phyloP scores from a whole-genome alignment of 2,797 vertebrate species.

The Poecilia gillii region DNA sequence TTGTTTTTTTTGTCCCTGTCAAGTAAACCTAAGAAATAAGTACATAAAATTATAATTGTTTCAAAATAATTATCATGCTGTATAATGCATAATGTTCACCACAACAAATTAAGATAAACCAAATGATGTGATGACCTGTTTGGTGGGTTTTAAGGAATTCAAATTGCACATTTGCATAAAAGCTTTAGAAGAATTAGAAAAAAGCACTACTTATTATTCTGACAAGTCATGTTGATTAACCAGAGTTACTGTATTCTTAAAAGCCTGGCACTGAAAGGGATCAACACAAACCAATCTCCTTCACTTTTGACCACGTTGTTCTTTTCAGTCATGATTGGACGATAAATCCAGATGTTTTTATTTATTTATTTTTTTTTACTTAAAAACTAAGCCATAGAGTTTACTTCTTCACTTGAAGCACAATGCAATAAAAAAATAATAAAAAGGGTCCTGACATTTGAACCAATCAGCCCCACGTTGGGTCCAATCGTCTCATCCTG shows the following conservation, averaged over 20 bases:
- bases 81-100: neutral
- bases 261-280: constrained; percentile 12
- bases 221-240: constrained; percentile 41
- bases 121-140: neutral
- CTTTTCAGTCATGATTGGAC: neutral
- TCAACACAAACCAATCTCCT: constrained; percentile 25
- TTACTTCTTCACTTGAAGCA: neutral
- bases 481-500: constrained; percentile 18
- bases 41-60: too few relatives aligned
- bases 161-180: neutral
- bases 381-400: neutral
- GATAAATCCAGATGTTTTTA: neutral
- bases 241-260: neutral
- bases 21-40: too few relatives aligned
- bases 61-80: too few relatives aligned
- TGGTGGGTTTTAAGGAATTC: neutral
- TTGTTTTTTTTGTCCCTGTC: too few relatives aligned
- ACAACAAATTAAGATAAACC: neutral
- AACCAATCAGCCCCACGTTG: constrained; percentile 43
- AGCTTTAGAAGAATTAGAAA: neutral
- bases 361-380: neutral
- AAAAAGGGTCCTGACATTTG: neutral
- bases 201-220: neutral
- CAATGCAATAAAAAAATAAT: neutral
- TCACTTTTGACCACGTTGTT: neutral